Percentiles rank a stretch among this genome's conserved stretches.
Evolutionary conservation across 2,113 vertebrate genomes (phyloP).

Genomic region (Ranitomeya imitator): DNA sequence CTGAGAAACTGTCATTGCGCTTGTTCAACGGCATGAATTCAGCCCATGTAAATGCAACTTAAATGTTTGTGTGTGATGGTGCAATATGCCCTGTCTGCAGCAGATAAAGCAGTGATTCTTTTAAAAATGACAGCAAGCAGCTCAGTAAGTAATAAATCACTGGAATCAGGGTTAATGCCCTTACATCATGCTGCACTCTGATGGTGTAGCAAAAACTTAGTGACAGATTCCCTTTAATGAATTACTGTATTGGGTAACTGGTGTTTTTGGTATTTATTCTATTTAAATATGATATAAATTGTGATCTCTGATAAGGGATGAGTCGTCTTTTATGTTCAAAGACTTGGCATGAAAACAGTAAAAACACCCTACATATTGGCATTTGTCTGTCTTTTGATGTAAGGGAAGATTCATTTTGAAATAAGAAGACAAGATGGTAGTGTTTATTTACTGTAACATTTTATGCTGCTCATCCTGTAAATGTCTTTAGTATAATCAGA

Average conservation of each 20-base stretch:
- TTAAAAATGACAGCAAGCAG: no score
- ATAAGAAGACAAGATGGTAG: not conserved
- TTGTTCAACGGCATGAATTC: no score
- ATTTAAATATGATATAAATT: slow-evolving; percentile 2
- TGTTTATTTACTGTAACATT: slow-evolving; percentile 40
- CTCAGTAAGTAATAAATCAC: no score
- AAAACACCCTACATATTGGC: slow-evolving; percentile 8
- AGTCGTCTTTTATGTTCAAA: not conserved
- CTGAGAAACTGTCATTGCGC: no score
- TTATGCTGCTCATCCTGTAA: slow-evolving; percentile 19
- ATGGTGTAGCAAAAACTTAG: not conserved
- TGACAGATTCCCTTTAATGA: not conserved
- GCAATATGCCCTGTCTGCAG: no score
- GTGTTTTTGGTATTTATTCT: not conserved
- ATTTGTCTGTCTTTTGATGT: slow-evolving; percentile 21
- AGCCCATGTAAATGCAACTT: no score
- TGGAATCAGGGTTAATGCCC: no score
- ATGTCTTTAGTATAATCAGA: slow-evolving; percentile 45
- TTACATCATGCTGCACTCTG: no score
- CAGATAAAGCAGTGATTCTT: no score
- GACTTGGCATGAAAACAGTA: not conserved
- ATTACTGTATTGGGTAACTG: not conserved
- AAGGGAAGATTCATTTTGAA: not conserved
- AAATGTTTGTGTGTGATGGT: no score
- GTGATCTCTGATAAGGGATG: not conserved